phyloP scores from a whole-genome alignment of 2,113 vertebrate genomes.

The Dascyllus trimaculatus region DNA sequence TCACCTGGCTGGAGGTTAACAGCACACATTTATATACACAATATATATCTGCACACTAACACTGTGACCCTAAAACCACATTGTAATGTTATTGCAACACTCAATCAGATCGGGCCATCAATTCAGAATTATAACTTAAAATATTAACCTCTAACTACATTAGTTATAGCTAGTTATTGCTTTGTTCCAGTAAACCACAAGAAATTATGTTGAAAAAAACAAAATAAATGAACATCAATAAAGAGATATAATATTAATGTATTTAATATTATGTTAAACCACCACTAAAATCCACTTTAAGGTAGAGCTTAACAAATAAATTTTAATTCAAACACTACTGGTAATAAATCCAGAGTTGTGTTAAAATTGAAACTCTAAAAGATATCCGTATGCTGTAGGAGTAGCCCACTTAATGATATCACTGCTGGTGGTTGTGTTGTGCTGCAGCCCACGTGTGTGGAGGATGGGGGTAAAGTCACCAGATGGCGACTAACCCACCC shows the following conservation, averaged over 20 bases:
- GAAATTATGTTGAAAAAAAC: not conserved
- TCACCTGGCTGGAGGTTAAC: slow-evolving; percentile 7
- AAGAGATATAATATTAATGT: not conserved
- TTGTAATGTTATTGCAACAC: not conserved
- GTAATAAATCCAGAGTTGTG: too few species aligned
- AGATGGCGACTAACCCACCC: slow-evolving; percentile 62
- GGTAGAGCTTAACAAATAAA: not conserved
- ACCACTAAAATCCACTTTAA: not conserved
- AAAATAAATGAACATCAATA: too few species aligned
- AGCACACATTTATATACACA: slow-evolving; percentile 13
- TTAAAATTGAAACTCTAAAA: not conserved
- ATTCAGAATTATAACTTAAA: not conserved
- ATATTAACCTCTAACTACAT: not conserved
- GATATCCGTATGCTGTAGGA: not conserved
- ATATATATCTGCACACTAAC: not conserved
- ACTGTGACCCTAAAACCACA: not conserved
- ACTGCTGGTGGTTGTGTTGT: not conserved
- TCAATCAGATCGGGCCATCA: not conserved
- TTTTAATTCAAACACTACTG: not conserved
- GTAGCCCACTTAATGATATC: not conserved
- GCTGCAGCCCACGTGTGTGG: slow-evolving; percentile 4
- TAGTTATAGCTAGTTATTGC: not conserved
- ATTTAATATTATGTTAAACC: not conserved
- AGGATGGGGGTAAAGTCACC: slow-evolving; percentile 33
- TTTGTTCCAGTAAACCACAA: not conserved